A percentile compares a stretch with the other conserved stretches of the same genome.
phyloP scores from a whole-genome alignment of 2,113 vertebrate genomes.

The Trematomus loennbergii region DNA sequence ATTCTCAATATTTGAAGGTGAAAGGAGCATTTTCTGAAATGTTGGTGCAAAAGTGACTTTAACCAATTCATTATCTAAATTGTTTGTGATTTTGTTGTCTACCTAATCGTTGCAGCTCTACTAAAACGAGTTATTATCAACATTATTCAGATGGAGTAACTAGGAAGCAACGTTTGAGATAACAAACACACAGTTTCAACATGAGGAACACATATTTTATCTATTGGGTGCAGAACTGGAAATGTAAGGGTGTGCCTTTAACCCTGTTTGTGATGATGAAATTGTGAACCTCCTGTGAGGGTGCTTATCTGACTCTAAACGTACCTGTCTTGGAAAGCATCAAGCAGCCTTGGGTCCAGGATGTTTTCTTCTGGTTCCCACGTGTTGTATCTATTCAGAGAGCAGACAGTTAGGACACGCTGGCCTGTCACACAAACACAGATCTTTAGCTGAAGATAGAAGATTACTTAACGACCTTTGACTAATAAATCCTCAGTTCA shows the following conservation, averaged over 20 bases:
- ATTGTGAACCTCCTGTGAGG: background rate
- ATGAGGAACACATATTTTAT: background rate
- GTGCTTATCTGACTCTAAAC: conserved; percentile 4
- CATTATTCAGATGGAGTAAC: background rate
- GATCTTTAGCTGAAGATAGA: background rate
- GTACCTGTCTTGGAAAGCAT: conserved; percentile 83
- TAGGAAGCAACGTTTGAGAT: background rate
- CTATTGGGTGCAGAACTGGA: background rate
- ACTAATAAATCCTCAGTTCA: background rate
- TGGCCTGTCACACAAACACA: background rate
- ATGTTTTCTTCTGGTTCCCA: conserved; percentile 86
- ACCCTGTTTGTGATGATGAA: conserved; percentile 15
- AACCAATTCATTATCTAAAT: too few relatives aligned
- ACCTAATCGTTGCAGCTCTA: too few relatives aligned
- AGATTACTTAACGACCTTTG: background rate
- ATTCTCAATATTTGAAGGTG: too few relatives aligned
- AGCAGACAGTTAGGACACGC: conserved; percentile 9
- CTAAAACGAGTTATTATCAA: background rate
- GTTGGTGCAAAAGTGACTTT: too few relatives aligned
- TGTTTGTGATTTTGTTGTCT: too few relatives aligned
- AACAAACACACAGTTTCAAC: background rate
- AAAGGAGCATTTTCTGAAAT: too few relatives aligned
- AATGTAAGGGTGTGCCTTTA: background rate
- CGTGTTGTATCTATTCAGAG: conserved; percentile 81
- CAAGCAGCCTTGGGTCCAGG: conserved; percentile 82